A percentile compares a stretch with the other conserved stretches of the same genome.
Evolutionary conservation across 2,797 vertebrate genomes (phyloP).

Genomic region (Falco cherrug): DNA sequence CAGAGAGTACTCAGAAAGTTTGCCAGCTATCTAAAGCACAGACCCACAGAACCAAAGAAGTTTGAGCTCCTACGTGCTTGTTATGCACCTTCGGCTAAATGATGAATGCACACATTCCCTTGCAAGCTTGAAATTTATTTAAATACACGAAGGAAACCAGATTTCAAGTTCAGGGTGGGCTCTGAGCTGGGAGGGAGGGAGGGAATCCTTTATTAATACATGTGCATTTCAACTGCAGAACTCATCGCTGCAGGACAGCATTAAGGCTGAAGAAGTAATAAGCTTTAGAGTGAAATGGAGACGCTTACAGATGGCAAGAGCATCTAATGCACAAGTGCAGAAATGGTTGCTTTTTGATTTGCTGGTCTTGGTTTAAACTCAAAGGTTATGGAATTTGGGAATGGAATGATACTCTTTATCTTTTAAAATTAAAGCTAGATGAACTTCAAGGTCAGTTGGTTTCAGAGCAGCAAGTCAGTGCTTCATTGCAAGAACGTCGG

Average conservation of each 20-base stretch:
- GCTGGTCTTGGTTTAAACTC: background rate
- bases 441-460: background rate
- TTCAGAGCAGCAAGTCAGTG: background rate
- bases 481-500: background rate
- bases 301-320: background rate
- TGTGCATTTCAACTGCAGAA: background rate
- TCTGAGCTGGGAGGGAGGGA: background rate
- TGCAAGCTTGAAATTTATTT: background rate
- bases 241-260: background rate
- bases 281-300: background rate
- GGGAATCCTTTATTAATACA: background rate
- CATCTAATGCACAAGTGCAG: rapidly evolving
- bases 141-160: background rate
- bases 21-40: background rate
- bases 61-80: background rate
- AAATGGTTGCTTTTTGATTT: background rate
- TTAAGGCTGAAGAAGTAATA: background rate
- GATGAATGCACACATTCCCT: background rate
- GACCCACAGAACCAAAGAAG: background rate
- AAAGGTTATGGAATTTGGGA: background rate
- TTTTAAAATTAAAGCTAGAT: background rate
- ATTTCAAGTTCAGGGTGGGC: background rate
- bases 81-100: background rate
- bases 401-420: background rate
- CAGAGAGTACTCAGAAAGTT: background rate